Conservation (phyloP, 37 sponge, comb jelly and placozoan genomes). For the Cliona cf. orientalis region DNA sequence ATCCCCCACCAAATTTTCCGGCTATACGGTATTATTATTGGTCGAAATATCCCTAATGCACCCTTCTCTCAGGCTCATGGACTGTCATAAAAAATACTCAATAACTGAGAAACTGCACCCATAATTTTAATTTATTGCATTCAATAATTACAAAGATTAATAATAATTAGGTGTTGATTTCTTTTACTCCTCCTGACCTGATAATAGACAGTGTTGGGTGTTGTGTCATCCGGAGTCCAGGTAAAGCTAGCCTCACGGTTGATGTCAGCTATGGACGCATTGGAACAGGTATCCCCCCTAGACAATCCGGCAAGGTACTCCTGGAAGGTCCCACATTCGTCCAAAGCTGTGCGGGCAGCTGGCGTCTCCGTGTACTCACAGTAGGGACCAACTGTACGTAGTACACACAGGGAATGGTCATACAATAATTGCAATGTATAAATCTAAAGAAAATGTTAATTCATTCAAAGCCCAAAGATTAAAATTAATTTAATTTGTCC, state of each 20-base stretch:
- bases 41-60: not conserved
- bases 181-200: conserved; percentile 47
- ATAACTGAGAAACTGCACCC: not conserved
- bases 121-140: not conserved
- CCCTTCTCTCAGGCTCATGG: not conserved
- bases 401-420: too few species aligned
- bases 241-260: conserved; percentile 27
- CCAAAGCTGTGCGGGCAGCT: not conserved
- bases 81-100: not conserved
- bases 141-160: not conserved
- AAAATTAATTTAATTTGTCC: not conserved
- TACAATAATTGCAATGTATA: too few species aligned
- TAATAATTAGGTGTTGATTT: not conserved
- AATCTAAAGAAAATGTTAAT: too few species aligned
- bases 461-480: too few species aligned
- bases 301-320: conserved; percentile 18
- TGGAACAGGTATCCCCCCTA: not conserved
- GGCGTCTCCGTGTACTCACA: conserved; percentile 16
- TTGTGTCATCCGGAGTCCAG: conserved; percentile 65
- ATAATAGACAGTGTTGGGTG: conserved; percentile 69
- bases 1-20: too few species aligned
- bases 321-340: conserved; percentile 12
- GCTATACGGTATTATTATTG: too few species aligned
- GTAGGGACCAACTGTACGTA: conserved; percentile 32
- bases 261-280: too few species aligned